Conservation (phyloP, 2,888 invertebrate genomes). For the Prosapia bicincta region DNA sequence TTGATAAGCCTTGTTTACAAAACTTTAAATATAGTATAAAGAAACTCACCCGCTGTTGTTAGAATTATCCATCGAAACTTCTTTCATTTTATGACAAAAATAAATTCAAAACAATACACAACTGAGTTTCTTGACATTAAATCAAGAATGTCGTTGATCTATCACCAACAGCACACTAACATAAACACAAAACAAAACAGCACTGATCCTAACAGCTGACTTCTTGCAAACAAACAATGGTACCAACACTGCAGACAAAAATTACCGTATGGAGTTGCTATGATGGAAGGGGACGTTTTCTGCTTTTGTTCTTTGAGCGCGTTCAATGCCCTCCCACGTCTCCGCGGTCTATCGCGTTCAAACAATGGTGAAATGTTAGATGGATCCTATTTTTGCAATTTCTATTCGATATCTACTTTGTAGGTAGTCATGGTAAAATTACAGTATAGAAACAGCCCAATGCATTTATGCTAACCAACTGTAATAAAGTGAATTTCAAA, state of each 20-base stretch:
- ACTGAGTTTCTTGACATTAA: not conserved
- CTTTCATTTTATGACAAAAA: not conserved
- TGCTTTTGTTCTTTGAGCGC: not conserved
- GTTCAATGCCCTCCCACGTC: not conserved
- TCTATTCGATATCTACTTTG: not conserved
- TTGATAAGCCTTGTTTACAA: no score
- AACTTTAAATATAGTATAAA: no score
- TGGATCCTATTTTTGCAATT: not conserved
- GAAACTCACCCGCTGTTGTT: not conserved
- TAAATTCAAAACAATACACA: not conserved
- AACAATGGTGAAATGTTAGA: not conserved
- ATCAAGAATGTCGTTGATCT: not conserved
- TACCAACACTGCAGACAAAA: not conserved
- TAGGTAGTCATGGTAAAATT: not conserved
- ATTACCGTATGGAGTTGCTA: not conserved
- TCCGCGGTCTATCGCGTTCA: not conserved
- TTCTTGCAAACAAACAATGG: not conserved
- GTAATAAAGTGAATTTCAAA: no score
- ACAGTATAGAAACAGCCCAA: no score
- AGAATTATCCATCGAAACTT: not conserved
- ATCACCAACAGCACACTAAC: not conserved
- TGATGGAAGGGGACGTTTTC: not conserved
- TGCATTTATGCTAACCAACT: no score
- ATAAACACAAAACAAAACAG: not conserved
- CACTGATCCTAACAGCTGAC: not conserved